Evolutionary conservation across 2,888 invertebrate species (phyloP).

Genomic region (Pristionchus entomophagus): DNA sequence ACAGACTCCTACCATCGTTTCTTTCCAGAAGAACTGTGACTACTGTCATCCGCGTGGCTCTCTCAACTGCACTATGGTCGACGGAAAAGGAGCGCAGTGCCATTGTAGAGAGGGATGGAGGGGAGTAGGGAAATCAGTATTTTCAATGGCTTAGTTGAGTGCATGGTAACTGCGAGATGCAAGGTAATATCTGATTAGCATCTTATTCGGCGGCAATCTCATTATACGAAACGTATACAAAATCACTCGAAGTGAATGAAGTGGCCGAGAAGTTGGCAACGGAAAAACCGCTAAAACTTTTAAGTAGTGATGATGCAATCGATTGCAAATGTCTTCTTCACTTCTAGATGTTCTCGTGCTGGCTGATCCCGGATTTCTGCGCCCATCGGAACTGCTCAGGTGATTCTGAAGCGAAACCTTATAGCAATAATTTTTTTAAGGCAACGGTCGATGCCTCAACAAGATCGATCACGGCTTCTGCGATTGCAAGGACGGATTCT

Average conservation of each 20-base stretch:
- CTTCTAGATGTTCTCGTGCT: slow-evolving; percentile 42
- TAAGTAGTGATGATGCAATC: neutral
- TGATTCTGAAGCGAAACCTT: neutral
- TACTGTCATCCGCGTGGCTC: slow-evolving; percentile 25
- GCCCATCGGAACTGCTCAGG: slow-evolving; percentile 30
- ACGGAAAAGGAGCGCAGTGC: slow-evolving; percentile 14
- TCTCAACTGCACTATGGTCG: slow-evolving; percentile 1
- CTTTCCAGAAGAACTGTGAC: neutral
- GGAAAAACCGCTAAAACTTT: neutral
- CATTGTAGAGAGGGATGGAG: slow-evolving; percentile 41
- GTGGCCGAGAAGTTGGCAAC: neutral
- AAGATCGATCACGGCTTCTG: slow-evolving; percentile 15
- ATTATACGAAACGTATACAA: too few species aligned
- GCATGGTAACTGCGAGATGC: too few species aligned
- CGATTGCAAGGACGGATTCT: slow-evolving; percentile 31
- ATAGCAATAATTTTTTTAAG: neutral
- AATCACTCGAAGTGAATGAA: neutral
- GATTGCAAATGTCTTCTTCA: too few species aligned
- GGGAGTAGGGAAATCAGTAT: neutral
- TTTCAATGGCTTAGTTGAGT: neutral
- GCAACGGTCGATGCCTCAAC: slow-evolving; percentile 19
- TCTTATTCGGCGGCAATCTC: too few species aligned
- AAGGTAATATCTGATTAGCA: neutral
- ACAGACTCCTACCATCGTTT: neutral
- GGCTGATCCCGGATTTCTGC: slow-evolving; percentile 43